Conservation (phyloP, 2,888 invertebrate genomes). For the Polymixis lichenea region DNA sequence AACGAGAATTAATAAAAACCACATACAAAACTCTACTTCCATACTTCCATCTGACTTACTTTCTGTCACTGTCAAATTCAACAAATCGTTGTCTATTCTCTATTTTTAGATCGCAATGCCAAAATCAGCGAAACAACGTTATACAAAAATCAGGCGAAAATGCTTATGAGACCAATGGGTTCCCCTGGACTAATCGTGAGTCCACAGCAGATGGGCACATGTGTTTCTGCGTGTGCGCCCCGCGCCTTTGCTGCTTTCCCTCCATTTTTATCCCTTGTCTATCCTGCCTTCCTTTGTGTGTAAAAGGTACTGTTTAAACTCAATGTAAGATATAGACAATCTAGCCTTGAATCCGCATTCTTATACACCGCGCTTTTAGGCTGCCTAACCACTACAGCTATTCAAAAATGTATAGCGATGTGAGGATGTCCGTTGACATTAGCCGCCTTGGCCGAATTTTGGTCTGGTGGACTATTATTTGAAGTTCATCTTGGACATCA, state of each 20-base stretch:
- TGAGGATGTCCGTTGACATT: too few species aligned
- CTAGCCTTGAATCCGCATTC: not conserved
- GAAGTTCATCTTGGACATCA: too few species aligned
- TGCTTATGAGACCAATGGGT: constrained; percentile 26
- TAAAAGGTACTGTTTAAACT: constrained; percentile 7
- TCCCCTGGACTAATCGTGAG: not conserved
- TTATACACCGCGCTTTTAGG: not conserved
- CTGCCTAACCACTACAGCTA: too few species aligned
- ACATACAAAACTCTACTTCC: not conserved
- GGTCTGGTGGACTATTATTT: too few species aligned
- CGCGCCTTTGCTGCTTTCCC: constrained; percentile 75
- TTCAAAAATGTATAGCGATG: too few species aligned
- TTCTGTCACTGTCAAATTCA: constrained; percentile 24
- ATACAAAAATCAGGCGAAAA: constrained; percentile 49
- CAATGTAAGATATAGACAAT: not conserved
- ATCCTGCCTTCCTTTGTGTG: constrained; percentile 77
- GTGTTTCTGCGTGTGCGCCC: constrained; percentile 80
- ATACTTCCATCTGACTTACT: not conserved
- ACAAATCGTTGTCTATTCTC: not conserved
- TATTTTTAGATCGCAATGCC: constrained; percentile 22
- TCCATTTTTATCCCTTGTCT: constrained; percentile 76
- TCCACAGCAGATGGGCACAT: constrained; percentile 69
- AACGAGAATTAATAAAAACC: not conserved
- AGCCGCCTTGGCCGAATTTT: too few species aligned
- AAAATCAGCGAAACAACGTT: constrained; percentile 17